Base-by-base conservation (phyloP, 53 echinoderm and acorn worm genomes). In the Zoroaster sp. region DNA sequence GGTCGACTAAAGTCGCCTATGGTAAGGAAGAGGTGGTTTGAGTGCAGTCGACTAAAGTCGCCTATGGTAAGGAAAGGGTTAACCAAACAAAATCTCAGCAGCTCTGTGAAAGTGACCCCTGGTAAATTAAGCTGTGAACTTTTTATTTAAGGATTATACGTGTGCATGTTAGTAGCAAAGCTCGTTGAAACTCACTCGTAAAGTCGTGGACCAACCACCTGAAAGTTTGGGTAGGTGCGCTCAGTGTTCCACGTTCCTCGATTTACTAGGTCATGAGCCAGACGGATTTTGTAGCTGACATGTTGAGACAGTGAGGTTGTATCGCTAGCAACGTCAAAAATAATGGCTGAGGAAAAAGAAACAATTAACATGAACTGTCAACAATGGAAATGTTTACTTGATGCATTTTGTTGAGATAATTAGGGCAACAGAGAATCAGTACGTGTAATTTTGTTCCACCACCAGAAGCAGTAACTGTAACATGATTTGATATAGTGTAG, bases 191-290 rank as follows among this genome's bases (percentile, higher is more conserved):
- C 77, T 88, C 79, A 92, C 92, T 73, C 83, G 54, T 83, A 42
- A 3, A 66, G 66, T 36, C 71, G 66, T 30, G 93, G 93, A n/a
- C 93, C 93, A 21, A 89, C 40, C 18, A 43, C 30, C 6, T 89
- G 68, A 93, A 93, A 93, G 52, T 32, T 35, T 40, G 93, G 93
- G 53, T 89, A 92, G 44, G 80, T 73, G 2, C 77, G 30, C 17
- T 83, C 73, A 14, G 93, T 92, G 21, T 23, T 28, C 88, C 88
- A 92, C 0, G 89, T 77, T 38, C 72, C 65, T 4, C 34, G 40
- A 0, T 40, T 31, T 4, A 74, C 87, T 2, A 91, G 70, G 49
- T 77, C 87, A 39, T 91, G 92, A 25, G 92, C 72, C 11, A 91
- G 81, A 42, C 92, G 92, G 52, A 91, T 91, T 18, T 72, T 69